Conservation (phyloP, 2,113 vertebrate genomes). For the Gnathonemus longibarbis region DNA sequence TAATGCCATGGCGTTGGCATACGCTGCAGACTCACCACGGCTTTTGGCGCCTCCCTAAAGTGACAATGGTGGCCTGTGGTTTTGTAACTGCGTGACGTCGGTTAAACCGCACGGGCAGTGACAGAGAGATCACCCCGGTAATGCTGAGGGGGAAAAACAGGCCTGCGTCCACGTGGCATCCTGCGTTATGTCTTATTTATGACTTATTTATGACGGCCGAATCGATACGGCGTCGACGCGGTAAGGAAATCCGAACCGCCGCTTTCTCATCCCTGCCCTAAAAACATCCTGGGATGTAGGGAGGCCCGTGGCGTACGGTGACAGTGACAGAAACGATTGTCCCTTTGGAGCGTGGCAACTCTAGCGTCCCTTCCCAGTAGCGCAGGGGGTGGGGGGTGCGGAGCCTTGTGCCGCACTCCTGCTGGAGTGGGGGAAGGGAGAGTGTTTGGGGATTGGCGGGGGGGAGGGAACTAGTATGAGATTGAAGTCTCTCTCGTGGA, state of each 20-base stretch:
- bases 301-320: neutral
- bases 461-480: neutral
- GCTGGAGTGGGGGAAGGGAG: neutral
- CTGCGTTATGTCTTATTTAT: neutral
- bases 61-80: neutral
- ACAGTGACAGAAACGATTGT: neutral
- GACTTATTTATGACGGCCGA: neutral
- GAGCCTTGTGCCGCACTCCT: neutral
- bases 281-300: neutral
- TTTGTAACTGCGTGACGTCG: neutral
- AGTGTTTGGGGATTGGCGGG: neutral
- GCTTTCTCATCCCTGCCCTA: neutral
- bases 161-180: neutral
- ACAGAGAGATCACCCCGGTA: neutral
- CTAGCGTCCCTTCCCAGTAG: neutral
- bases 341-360: neutral
- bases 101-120: neutral
- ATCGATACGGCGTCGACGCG: neutral
- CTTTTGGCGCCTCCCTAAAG: neutral
- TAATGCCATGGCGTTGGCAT: neutral
- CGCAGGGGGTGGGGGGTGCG: neutral
- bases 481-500: slow-evolving; percentile 20
- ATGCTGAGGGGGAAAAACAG: neutral
- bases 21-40: neutral
- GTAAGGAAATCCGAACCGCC: neutral